Evolutionary conservation across 1,140 invertebrate genomes (phyloP), one percentile per base, ranked within the genome.

Genomic region (Chymomyza costata): DNA sequence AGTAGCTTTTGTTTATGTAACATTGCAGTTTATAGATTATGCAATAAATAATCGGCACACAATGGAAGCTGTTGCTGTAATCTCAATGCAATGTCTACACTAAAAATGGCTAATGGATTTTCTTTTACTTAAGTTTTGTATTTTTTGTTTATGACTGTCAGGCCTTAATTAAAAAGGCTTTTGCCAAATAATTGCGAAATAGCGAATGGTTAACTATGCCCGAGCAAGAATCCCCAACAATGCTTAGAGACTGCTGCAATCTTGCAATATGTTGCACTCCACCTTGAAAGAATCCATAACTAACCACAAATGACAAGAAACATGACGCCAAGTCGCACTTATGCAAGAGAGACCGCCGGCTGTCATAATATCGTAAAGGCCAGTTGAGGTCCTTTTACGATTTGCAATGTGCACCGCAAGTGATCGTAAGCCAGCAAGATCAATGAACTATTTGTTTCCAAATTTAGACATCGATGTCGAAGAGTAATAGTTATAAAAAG

Each of bases 1-100:
- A 48, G 49, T 74, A 50, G 49, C 61, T 53, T 48, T 51, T 63
- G 60, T 68, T 78, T 76, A 74, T 76, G 76, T 71, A 76, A 60
- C 52, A 48, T 78, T 76, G 70, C 70, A 76, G 71, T 78, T 76
- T 76, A 76, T 76, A 69, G 70, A 78, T 76, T 78, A 71, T 76
- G 71, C 71, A 76, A 76, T 78, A 76, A 76, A 78, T 80, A 76
- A 76, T 76, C 51, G 68, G 63, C 71, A 80, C 54, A 74, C 69
- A 78, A 66, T 59, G 49, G 39, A 44, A 44, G 17, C 53, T 49
- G 34, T 14, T 57, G 61, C 60, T 53, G 70, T 54, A 76, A 76
- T 60, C 37, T 40, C 51, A 31, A 60, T 57, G 74, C 69, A 73
- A 73, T 74, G 60, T 37, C 59, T 18, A 49, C 66, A 34, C 66